phyloP scores from a whole-genome alignment of 2,888 invertebrate genomes.

The Drosophila neonasuta region DNA sequence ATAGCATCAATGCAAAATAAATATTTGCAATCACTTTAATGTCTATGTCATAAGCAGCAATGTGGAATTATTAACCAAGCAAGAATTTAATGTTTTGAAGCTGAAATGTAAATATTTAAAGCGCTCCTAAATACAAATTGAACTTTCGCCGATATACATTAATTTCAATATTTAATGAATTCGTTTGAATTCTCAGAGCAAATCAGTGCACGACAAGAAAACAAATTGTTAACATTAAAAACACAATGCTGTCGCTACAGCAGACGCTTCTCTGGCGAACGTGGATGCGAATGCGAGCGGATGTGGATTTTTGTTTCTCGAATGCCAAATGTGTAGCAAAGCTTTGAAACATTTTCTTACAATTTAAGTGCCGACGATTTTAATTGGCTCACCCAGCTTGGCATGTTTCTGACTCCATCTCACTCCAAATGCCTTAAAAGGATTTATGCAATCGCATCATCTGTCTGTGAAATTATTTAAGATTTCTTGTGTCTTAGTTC shows the following conservation, averaged over 20 bases:
- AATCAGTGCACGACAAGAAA: constrained; percentile 49
- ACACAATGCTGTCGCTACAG: constrained; percentile 27
- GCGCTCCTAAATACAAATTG: constrained; percentile 23
- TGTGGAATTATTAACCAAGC: too few species aligned
- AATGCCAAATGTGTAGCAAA: constrained; percentile 50
- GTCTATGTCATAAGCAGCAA: too few species aligned
- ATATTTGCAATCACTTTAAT: constrained; percentile 3
- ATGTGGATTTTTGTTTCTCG: constrained; percentile 14
- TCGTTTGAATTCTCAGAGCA: constrained; percentile 40
- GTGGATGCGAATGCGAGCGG: constrained; percentile 15
- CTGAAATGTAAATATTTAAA: neutral
- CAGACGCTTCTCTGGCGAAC: constrained; percentile 15
- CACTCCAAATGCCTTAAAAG: constrained; percentile 25
- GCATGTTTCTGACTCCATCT: neutral
- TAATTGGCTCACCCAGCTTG: constrained; percentile 55
- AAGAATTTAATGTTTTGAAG: neutral
- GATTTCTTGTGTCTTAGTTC: constrained; percentile 26
- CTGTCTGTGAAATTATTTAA: constrained; percentile 58
- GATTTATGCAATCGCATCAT: constrained; percentile 68
- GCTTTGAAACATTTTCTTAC: constrained; percentile 63
- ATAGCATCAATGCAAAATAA: constrained; percentile 4
- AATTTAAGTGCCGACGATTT: constrained; percentile 64
- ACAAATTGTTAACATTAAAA: constrained; percentile 65
- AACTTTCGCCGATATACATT: constrained; percentile 37
- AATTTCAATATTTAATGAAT: constrained; percentile 62